Conservation (phyloP, 2,888 invertebrate species). For the Lepidochrysops patricia region DNA sequence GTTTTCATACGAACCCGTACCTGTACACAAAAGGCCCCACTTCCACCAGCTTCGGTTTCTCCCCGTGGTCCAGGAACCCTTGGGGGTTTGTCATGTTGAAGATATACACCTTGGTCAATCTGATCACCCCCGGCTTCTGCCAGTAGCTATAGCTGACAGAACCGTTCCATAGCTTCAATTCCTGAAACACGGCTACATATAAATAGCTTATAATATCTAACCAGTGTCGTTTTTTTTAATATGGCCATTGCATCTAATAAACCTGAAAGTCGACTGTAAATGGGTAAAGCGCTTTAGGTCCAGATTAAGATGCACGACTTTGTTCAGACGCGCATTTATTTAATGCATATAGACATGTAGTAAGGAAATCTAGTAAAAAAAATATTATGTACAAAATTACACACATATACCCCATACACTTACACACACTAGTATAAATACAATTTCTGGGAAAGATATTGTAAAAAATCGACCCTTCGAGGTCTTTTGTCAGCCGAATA, state of each 20-base stretch:
- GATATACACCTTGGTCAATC: conserved; percentile 89
- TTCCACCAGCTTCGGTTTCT: conserved; percentile 87
- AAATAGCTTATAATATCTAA: neutral
- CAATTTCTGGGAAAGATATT: too few species aligned
- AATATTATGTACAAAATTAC: too few species aligned
- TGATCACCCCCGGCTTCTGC: conserved; percentile 89
- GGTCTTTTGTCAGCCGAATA: too few species aligned
- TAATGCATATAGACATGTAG: too few species aligned
- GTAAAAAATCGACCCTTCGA: neutral
- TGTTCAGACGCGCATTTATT: too few species aligned
- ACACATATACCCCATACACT: too few species aligned
- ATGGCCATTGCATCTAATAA: neutral
- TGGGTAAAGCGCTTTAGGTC: too few species aligned
- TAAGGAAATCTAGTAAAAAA: too few species aligned
- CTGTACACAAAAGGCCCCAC: conserved; percentile 91
- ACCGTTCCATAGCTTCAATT: conserved; percentile 87
- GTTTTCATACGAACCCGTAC: too few species aligned
- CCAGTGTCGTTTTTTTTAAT: neutral
- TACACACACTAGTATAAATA: too few species aligned
- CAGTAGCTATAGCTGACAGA: conserved; percentile 91
- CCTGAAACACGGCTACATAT: conserved; percentile 66
- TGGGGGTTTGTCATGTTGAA: conserved; percentile 92
- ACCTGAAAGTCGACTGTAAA: too few species aligned
- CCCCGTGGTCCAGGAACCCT: conserved; percentile 82
- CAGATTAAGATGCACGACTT: too few species aligned